Conservation (phyloP, 2,113 vertebrate genomes). For the Egretta garzetta region DNA sequence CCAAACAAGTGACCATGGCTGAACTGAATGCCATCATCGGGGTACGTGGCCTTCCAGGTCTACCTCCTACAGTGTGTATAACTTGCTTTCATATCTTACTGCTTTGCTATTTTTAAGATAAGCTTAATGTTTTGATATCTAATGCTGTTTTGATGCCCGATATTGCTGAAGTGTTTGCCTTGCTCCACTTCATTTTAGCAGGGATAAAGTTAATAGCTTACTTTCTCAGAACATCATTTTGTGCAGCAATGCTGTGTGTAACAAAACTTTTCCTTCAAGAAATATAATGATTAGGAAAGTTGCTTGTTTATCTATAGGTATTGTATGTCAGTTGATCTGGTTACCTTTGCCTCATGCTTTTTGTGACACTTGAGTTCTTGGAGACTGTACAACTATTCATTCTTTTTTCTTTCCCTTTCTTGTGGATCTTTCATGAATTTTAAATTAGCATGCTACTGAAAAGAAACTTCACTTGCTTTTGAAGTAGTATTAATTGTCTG, state of each 20-base stretch:
- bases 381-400: slow-evolving; percentile 28
- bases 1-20: slow-evolving; percentile 99
- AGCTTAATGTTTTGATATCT: background rate
- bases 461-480: slow-evolving; percentile 39
- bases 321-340: background rate
- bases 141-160: background rate
- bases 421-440: slow-evolving; percentile 66
- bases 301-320: slow-evolving; percentile 25
- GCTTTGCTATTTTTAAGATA: slow-evolving; percentile 65
- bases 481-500: slow-evolving; percentile 71
- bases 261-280: background rate
- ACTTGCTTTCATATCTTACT: slow-evolving; percentile 86
- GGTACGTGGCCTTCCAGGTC: slow-evolving; percentile 94
- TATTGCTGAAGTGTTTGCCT: background rate
- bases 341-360: slow-evolving; percentile 52
- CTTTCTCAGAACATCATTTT: background rate
- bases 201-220: background rate
- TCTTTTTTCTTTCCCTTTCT: slow-evolving; percentile 37
- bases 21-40: slow-evolving; percentile 97
- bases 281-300: background rate
- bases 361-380: slow-evolving; percentile 35
- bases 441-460: slow-evolving; percentile 62
- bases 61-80: slow-evolving; percentile 95
- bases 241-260: background rate
- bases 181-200: background rate